phyloP scores from a whole-genome alignment of 2,797 vertebrate genomes.

The Sylvia borin region DNA sequence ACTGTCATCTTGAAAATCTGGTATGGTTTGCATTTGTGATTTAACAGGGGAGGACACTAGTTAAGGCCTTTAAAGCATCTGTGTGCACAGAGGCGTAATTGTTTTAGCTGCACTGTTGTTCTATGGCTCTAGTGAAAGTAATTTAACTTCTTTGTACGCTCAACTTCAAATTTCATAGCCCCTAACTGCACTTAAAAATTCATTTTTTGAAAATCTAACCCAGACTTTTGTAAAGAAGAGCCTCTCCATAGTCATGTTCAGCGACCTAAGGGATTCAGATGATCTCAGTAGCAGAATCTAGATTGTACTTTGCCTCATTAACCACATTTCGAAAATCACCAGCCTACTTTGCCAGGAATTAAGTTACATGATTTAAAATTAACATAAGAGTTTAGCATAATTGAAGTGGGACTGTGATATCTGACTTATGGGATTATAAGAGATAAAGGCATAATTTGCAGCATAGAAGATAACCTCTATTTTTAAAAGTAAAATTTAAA shows the following conservation, averaged over 20 bases:
- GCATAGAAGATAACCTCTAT: conserved; percentile 45
- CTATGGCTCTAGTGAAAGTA: conserved; percentile 28
- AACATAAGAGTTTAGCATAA: conserved; percentile 66
- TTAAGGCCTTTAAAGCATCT: background rate
- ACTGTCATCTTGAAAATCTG: background rate
- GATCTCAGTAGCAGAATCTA: conserved; percentile 60
- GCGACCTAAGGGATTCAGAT: conserved; percentile 41
- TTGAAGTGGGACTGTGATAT: conserved; percentile 70
- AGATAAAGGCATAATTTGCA: conserved; percentile 60
- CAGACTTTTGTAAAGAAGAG: conserved; percentile 39
- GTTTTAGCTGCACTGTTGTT: conserved; percentile 21
- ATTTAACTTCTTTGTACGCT: conserved; percentile 39
- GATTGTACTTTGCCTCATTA: conserved; percentile 71
- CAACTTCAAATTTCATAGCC: conserved; percentile 40
- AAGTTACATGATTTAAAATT: conserved; percentile 72
- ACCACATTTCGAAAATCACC: conserved; percentile 70
- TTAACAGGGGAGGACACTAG: background rate
- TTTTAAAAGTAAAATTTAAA: conserved; percentile 50
- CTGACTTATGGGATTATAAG: conserved; percentile 66
- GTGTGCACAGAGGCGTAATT: background rate
- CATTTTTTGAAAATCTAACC: conserved; percentile 43
- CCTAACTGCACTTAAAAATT: conserved; percentile 60
- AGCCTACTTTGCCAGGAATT: conserved; percentile 67
- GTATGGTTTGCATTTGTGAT: background rate
- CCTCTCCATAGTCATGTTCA: conserved; percentile 51